A percentile compares a stretch with the other conserved stretches of the same genome.
phyloP scores from a whole-genome alignment of 1,140 invertebrate species.

The Agrypnia vestita region DNA sequence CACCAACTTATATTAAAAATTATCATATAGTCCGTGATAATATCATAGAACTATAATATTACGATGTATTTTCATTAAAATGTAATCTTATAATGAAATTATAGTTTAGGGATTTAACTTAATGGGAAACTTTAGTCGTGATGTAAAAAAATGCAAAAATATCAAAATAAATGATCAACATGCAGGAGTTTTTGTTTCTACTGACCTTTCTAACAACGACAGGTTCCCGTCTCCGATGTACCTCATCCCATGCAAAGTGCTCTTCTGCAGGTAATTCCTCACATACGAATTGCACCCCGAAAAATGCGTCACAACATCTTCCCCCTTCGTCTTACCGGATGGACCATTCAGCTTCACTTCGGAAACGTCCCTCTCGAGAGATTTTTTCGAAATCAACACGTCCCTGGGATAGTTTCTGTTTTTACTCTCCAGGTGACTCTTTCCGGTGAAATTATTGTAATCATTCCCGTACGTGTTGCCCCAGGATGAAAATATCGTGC shows the following conservation, averaged over 20 bases:
- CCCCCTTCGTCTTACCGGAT: too few species aligned
- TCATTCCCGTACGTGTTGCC: conserved; percentile 48
- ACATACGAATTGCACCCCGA: conserved; percentile 63
- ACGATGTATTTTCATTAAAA: too few species aligned
- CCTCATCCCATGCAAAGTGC: conserved; percentile 82
- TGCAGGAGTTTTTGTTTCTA: too few species aligned
- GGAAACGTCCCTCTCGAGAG: not conserved
- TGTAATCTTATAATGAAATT: too few species aligned
- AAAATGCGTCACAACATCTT: conserved; percentile 28
- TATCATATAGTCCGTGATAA: too few species aligned
- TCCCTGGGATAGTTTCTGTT: not conserved
- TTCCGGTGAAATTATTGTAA: conserved; percentile 29
- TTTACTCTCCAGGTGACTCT: not conserved
- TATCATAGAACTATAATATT: too few species aligned
- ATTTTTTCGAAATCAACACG: conserved; percentile 12
- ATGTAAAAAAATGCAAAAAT: too few species aligned
- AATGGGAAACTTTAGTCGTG: too few species aligned
- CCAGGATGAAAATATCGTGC: conserved; percentile 52
- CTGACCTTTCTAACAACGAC: conserved; percentile 80
- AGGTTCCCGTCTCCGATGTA: conserved; percentile 83
- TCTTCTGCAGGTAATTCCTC: conserved; percentile 77
- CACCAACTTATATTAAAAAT: too few species aligned
- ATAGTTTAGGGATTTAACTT: too few species aligned
- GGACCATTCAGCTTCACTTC: not conserved
- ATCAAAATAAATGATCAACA: too few species aligned